Evolutionary conservation across 2,797 vertebrate species (phyloP), one percentile per base, ranked within the genome.

Genomic region (Neolamprologus multifasciatus): DNA sequence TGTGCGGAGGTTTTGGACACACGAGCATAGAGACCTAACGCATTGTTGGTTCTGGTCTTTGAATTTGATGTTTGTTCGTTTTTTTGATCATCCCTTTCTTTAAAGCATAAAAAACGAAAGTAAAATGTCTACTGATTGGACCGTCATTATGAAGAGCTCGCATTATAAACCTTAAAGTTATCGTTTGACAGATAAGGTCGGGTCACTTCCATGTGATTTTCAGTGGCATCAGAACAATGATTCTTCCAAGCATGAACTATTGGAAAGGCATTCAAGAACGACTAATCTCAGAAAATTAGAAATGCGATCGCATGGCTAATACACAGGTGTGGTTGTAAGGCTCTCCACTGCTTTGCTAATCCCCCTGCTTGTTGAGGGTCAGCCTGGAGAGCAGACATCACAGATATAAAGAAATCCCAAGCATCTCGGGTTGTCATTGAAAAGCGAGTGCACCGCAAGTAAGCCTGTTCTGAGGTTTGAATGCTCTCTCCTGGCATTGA

Each of bases 281-380:
- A 69, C 52, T 87, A 62, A 85, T 80, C 54, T 59, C 26, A 16
- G 43, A 38, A 77, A 17, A 57, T 81, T 45, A 77, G 79, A 79
- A 26, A 51, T 85, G 80, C 43, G 26, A 85, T 76, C 50, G 9
- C 74, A 9, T 29, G 54, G 31, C 14, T 38, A n/a, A 81, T 48
- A 50, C 57, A 52, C 14, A 62, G 21, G 31, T 82, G 43, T 67
- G 29, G 2, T n/a, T 71, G 29, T 71, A 67, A 80, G 26, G 48
- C 48, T 57, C 69, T 62, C 59, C 52, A 3, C 33, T 77, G 50
- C 23, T 50, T n/a, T 16, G 26, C 17, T 78, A 36, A 82, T 77
- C 50, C 36, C 36, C 3, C 17, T 31, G 64, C 21, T 40, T 83
- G 33, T 40, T 43, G 29, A 69, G 38, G 62, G 52, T 78, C 62